Conservation (phyloP, 2,888 invertebrate genomes). For the Andrena praecox region DNA sequence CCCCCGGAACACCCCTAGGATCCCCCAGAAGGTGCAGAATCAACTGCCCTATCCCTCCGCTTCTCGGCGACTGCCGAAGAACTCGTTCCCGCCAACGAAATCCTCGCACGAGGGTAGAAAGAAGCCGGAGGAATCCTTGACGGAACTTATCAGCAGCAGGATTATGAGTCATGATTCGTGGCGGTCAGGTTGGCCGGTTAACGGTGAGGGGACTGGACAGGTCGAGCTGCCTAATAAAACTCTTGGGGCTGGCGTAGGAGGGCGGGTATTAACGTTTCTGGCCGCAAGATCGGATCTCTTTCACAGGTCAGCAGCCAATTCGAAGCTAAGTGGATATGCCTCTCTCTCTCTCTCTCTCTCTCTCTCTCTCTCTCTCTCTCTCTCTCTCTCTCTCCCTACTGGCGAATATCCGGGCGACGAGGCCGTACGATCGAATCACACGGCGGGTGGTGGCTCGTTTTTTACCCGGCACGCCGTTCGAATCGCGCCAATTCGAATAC, state of each 20-base stretch:
- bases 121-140: not conserved
- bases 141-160: slow-evolving; percentile 29
- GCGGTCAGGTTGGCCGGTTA: slow-evolving; percentile 36
- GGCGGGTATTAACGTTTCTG: slow-evolving; percentile 59
- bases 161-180: slow-evolving; percentile 49
- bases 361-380: not conserved
- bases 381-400: not conserved
- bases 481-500: slow-evolving; percentile 66
- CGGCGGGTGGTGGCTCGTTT: slow-evolving; percentile 44
- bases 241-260: slow-evolving; percentile 16
- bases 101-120: not conserved
- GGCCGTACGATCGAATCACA: slow-evolving; percentile 50
- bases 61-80: not conserved
- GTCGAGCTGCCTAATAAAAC: slow-evolving; percentile 50
- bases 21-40: not conserved
- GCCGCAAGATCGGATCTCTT: slow-evolving; percentile 57
- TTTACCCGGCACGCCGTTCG: slow-evolving; percentile 52
- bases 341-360: not conserved
- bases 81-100: slow-evolving; percentile 8
- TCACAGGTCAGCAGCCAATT: slow-evolving; percentile 61
- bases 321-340: slow-evolving; percentile 59
- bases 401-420: slow-evolving; percentile 55
- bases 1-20: too few relatives aligned
- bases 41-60: not conserved
- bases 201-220: slow-evolving; percentile 20